phyloP scores from a whole-genome alignment of 2,888 invertebrate species.

The Cartodere bifasciata region DNA sequence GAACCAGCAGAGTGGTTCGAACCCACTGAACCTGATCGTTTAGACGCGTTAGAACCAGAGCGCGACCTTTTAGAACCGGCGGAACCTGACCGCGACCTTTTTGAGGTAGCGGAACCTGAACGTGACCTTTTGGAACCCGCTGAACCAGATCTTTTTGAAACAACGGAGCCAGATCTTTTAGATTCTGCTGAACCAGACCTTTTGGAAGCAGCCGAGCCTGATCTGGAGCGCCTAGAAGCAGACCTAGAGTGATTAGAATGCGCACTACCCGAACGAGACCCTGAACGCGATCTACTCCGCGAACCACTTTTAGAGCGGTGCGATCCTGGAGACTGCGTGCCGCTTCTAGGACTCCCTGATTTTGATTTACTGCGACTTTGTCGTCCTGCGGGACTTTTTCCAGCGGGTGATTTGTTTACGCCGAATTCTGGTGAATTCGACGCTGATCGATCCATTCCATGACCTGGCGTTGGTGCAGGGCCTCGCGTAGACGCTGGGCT shows the following conservation, averaged over 20 bases:
- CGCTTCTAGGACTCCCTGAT: conserved; percentile 23
- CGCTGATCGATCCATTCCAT: conserved; percentile 26
- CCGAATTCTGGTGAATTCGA: conserved; percentile 25
- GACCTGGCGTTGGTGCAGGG: conserved; percentile 33
- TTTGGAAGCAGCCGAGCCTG: conserved; percentile 19
- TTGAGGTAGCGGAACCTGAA: conserved; percentile 17
- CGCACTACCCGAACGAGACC: conserved; percentile 25
- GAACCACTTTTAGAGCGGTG: conserved; percentile 25
- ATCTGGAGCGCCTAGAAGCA: conserved; percentile 24
- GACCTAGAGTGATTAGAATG: conserved; percentile 32
- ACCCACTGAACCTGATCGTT: conserved; percentile 14
- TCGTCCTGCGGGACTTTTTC: conserved; percentile 13
- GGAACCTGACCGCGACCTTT: conserved; percentile 21
- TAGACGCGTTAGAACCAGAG: conserved; percentile 18
- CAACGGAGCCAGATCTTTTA: conserved; percentile 14
- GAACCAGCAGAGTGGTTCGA: conserved; percentile 15
- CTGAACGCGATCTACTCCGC: conserved; percentile 14
- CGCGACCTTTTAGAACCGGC: conserved; percentile 16
- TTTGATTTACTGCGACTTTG: conserved; percentile 19
- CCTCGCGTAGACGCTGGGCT: conserved; percentile 32
- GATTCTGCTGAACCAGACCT: conserved; percentile 16
- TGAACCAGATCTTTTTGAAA: conserved; percentile 17
- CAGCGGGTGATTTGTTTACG: conserved; percentile 5
- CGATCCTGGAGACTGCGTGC: conserved; percentile 9
- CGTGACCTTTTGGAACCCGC: conserved; percentile 16